Evolutionary conservation across 2,113 vertebrate species (phyloP), one percentile per base, ranked within the genome.

Genomic region (Embiotoca jacksoni): DNA sequence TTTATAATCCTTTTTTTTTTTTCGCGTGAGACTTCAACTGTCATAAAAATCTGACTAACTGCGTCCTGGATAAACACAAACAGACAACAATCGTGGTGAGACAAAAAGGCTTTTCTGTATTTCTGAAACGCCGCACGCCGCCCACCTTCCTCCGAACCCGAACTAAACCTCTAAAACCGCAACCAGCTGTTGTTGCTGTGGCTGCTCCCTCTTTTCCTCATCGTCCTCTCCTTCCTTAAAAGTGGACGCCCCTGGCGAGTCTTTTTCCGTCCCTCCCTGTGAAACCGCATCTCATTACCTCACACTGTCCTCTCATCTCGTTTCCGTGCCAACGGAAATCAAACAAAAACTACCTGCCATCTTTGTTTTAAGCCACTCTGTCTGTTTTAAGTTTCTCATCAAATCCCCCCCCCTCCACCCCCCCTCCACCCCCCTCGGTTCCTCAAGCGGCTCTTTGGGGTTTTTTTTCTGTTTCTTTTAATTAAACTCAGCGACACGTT

Each of bases 51-150:
- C 23, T 23, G 23, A 23, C 23, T 23, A 23, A 23, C 23, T 23
- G 23, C 23, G 80, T 75, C 55, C 77, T 60, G 68, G 49, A 83
- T 75, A 81, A 79, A 78, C 53, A 77, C 54, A 59, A 6, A 72
- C 57, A 82, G 54, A 82, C 82, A 78, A 78, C 73, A 80, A 79
- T 73, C 50, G 1, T 23, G 52, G 74, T 80, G 85, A 86, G 75
- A 88, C 77, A 86, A 23, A 23, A 23, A 66, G 58, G 60, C 60
- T 75, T 23, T 23, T 23, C 23, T 53, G 74, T 80, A 72, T 87
- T 87, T 84, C 68, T 82, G 78, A 66, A 85, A 52, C n/a, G 61
- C 47, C n/a, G 61, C 3, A 53, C 44, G 14, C 67, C 72, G 23
- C 85, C 83, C 77, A 85, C 81, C 62, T 83, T 58, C 64, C n/a